These are phyloP conservation scores for Macroramphosus scolopax DNA, from an alignment of 2,797 vertebrate genomes.

Conservation along the genomic window DNA sequence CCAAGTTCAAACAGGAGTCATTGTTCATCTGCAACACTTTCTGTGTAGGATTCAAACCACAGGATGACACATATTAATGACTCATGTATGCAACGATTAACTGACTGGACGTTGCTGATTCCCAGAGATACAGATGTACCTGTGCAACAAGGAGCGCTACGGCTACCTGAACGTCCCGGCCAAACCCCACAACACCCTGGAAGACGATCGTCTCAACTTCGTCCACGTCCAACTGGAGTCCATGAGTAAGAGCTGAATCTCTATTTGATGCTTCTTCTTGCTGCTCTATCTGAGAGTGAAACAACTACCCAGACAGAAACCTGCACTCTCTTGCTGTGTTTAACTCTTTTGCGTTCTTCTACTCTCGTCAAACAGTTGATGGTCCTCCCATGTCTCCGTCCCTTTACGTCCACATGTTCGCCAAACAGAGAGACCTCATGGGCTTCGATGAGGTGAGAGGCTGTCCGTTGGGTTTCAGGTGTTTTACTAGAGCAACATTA, in stretches of 20 bases:
- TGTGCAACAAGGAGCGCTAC: constrained; percentile 89
- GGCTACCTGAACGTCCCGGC: constrained; percentile 92
- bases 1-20: no score
- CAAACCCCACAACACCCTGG: constrained; percentile 86
- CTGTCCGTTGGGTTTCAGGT: not conserved
- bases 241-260: constrained; percentile 80
- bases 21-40: no score
- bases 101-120: no score
- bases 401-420: constrained; percentile 77
- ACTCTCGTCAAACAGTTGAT: constrained; percentile 77
- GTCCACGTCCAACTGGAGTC: constrained; percentile 89
- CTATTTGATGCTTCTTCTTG: no score
- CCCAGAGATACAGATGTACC: constrained; percentile 83
- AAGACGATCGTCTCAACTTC: constrained; percentile 90
- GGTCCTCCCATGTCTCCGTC: constrained; percentile 89
- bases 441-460: constrained; percentile 92
- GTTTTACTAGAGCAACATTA: not conserved
- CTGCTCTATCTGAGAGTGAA: not conserved
- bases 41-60: not conserved
- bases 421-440: constrained; percentile 87
- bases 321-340: not conserved
- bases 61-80: not conserved
- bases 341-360: not conserved
- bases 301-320: not conserved
- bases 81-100: no score